phyloP scores from a whole-genome alignment of 1,140 invertebrate species.

The Lanistes nyassanus region DNA sequence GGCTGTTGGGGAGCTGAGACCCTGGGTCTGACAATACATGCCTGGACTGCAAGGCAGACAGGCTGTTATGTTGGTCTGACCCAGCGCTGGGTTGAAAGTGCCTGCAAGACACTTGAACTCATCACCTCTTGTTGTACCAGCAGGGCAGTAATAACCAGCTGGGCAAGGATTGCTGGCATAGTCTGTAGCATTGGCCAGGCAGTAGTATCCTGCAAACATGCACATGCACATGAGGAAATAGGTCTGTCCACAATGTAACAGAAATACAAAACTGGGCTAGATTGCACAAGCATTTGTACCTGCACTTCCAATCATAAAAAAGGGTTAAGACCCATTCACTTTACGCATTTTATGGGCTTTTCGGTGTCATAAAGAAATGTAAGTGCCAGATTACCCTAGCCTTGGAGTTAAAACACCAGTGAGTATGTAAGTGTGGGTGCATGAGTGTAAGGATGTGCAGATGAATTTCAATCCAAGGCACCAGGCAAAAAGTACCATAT shows the following conservation, averaged over 20 bases:
- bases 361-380: no score
- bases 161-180: slow-evolving; percentile 56
- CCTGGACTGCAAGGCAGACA: slow-evolving; percentile 57
- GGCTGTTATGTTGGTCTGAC: slow-evolving; percentile 44
- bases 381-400: no score
- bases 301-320: neutral
- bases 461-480: neutral
- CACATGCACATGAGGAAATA: neutral
- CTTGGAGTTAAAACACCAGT: neutral
- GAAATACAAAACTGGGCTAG: no score
- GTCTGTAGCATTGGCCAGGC: slow-evolving; percentile 55
- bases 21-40: slow-evolving; percentile 53
- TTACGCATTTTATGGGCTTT: no score
- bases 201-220: slow-evolving; percentile 55
- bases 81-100: slow-evolving; percentile 51
- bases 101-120: slow-evolving; percentile 52
- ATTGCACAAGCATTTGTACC: no score
- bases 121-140: slow-evolving; percentile 41
- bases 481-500: no score
- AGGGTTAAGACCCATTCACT: no score
- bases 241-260: no score
- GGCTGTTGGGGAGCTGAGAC: slow-evolving; percentile 43
- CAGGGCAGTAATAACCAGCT: slow-evolving; percentile 59
- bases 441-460: neutral
- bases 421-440: slow-evolving; percentile 4